A percentile compares a stretch with the other conserved stretches of the same genome.
Conservation (phyloP, 2,113 vertebrate species). For the Sterrhoptilus dennistouni region DNA sequence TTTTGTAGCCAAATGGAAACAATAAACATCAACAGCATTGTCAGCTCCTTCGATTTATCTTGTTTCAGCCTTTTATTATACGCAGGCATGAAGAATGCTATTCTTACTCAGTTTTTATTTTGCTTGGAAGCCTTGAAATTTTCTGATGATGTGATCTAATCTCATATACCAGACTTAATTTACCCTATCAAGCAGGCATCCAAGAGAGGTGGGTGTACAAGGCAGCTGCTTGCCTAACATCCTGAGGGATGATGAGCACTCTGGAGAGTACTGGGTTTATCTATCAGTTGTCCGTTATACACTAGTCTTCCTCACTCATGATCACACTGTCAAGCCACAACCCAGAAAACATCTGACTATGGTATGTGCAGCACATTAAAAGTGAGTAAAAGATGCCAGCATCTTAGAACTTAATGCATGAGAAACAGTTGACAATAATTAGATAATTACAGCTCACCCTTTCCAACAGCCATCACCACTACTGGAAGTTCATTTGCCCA, state of each 20-base stretch:
- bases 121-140: neutral
- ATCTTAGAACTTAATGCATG: neutral
- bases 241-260: neutral
- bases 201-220: neutral
- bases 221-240: neutral
- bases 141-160: neutral
- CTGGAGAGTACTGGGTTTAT: neutral
- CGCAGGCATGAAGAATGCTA: neutral
- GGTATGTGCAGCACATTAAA: neutral
- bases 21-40: neutral
- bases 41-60: neutral
- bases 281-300: neutral
- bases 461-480: neutral
- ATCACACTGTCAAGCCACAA: neutral
- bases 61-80: neutral
- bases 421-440: neutral
- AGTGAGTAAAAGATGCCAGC: neutral
- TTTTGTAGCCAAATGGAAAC: constrained; percentile 24
- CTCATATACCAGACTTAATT: neutral
- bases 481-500: neutral
- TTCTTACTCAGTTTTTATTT: neutral
- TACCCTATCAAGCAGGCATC: neutral
- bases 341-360: neutral
- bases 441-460: neutral
- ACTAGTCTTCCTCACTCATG: neutral